phyloP scores from a whole-genome alignment of 2,888 invertebrate genomes.

The Leucoma salicis region DNA sequence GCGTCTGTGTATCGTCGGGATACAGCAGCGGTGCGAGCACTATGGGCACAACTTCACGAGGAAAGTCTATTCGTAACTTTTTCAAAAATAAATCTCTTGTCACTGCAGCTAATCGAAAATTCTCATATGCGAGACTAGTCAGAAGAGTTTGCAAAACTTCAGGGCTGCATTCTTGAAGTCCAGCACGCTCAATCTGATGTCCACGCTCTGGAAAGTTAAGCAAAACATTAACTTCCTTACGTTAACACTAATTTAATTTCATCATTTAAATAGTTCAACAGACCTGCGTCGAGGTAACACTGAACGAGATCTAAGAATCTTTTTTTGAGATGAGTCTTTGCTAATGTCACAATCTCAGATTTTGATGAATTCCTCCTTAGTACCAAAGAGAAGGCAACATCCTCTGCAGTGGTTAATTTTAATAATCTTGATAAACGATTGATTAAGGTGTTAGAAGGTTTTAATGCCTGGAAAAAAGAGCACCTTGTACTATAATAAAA shows the following conservation, averaged over 20 bases:
- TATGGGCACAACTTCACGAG: constrained; percentile 93
- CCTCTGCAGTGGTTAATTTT: constrained; percentile 93
- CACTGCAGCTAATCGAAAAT: constrained; percentile 86
- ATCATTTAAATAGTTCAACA: constrained; percentile 21
- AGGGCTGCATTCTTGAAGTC: constrained; percentile 94
- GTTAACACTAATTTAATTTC: neutral
- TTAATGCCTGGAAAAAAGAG: constrained; percentile 85
- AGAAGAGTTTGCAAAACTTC: constrained; percentile 94
- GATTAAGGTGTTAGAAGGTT: constrained; percentile 90
- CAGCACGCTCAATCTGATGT: constrained; percentile 88
- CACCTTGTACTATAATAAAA: constrained; percentile 19
- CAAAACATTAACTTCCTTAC: constrained; percentile 5
- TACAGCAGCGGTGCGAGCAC: constrained; percentile 94
- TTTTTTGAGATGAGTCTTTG: constrained; percentile 90
- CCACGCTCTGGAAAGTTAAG: constrained; percentile 77
- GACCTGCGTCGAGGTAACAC: constrained; percentile 92
- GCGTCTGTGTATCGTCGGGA: constrained; percentile 87
- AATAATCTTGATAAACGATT: constrained; percentile 92
- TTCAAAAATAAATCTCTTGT: constrained; percentile 91
- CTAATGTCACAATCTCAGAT: constrained; percentile 87
- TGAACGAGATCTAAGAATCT: constrained; percentile 92
- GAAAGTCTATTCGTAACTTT: constrained; percentile 92
- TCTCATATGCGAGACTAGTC: constrained; percentile 82
- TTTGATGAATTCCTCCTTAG: constrained; percentile 90
- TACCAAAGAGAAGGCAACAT: constrained; percentile 94